These are phyloP conservation scores for Scarus forsteni DNA, from an alignment of 2,797 vertebrate species.

Conservation along the genomic window DNA sequence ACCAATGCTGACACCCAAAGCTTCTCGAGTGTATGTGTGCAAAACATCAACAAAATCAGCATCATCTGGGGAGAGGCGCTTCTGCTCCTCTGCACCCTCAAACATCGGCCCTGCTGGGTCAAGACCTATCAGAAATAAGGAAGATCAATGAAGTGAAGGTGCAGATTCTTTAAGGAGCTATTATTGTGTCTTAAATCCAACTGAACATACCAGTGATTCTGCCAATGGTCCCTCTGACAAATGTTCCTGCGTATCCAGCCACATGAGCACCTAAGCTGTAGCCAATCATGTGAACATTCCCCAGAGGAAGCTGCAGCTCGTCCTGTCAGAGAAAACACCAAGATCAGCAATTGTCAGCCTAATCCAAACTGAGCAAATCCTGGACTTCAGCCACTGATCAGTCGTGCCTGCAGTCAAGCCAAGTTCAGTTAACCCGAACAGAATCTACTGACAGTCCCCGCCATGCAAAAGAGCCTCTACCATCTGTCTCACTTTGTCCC, in stretches of 20 bases:
- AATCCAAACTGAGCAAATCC: conserved; percentile 23
- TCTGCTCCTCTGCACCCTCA: conserved; percentile 87
- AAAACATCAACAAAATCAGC: conserved; percentile 96
- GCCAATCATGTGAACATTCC: conserved; percentile 94
- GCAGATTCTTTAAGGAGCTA: accelerated
- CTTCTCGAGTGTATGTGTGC: conserved; percentile 93
- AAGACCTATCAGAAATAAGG: conserved; percentile 82
- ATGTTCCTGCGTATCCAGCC: conserved; percentile 92
- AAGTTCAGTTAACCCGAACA: conserved; percentile 40
- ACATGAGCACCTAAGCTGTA: conserved; percentile 97
- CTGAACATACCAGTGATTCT: conserved; percentile 92
- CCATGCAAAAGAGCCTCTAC: conserved; percentile 53
- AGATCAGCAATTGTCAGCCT: conserved; percentile 49
- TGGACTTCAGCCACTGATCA: conserved; percentile 45
- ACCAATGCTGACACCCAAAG: conserved; percentile 95
- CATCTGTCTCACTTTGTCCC: conserved; percentile 62
- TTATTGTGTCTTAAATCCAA: neutral
- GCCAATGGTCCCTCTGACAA: conserved; percentile 88
- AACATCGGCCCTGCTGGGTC: conserved; percentile 98
- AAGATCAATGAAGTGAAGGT: neutral
- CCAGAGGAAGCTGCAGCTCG: conserved; percentile 83
- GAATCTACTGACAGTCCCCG: conserved; percentile 32
- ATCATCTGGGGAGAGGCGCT: conserved; percentile 94
- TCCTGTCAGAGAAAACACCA: conserved; percentile 78
- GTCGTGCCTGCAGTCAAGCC: conserved; percentile 42